phyloP scores from a whole-genome alignment of 2,888 invertebrate species.

The Cryptocephalus moraei region DNA sequence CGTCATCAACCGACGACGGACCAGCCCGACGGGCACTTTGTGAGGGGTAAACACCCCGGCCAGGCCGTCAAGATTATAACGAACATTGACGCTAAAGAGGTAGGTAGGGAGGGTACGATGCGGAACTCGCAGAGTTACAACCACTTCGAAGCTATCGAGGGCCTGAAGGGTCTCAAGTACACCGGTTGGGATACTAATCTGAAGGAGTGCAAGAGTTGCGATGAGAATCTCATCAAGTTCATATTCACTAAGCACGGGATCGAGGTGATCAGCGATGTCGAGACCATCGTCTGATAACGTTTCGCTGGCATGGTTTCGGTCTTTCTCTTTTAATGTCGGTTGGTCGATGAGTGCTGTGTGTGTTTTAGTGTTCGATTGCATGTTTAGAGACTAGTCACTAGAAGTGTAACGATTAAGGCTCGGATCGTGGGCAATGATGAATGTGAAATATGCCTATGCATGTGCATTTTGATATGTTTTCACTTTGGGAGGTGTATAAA shows the following conservation, averaged over 20 bases:
- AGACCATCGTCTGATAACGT: constrained; percentile 50
- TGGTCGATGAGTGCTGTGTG: too few relatives aligned
- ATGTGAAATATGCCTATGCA: too few relatives aligned
- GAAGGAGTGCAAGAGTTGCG: constrained; percentile 41
- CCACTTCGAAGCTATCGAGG: constrained; percentile 25
- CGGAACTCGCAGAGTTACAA: constrained; percentile 34
- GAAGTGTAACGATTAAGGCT: too few relatives aligned
- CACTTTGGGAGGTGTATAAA: too few relatives aligned
- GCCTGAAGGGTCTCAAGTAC: constrained; percentile 8
- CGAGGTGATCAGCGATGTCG: constrained; percentile 68
- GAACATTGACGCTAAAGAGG: constrained; percentile 21
- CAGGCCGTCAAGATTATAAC: constrained; percentile 66
- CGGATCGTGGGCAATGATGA: too few relatives aligned
- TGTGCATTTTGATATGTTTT: too few relatives aligned
- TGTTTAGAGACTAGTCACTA: too few relatives aligned
- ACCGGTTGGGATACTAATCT: constrained; percentile 34
- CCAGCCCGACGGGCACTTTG: constrained; percentile 13
- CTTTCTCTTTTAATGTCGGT: too few relatives aligned
- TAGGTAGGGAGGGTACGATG: constrained; percentile 22
- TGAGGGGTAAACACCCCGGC: constrained; percentile 47
- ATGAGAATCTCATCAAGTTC: constrained; percentile 51
- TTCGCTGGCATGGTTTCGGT: too few relatives aligned
- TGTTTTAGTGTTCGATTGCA: too few relatives aligned
- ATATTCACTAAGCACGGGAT: constrained; percentile 70
- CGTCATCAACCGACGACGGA: constrained; percentile 10